Evolutionary conservation across 1,140 invertebrate genomes (phyloP).

Genomic region (Andricus grossulariae): DNA sequence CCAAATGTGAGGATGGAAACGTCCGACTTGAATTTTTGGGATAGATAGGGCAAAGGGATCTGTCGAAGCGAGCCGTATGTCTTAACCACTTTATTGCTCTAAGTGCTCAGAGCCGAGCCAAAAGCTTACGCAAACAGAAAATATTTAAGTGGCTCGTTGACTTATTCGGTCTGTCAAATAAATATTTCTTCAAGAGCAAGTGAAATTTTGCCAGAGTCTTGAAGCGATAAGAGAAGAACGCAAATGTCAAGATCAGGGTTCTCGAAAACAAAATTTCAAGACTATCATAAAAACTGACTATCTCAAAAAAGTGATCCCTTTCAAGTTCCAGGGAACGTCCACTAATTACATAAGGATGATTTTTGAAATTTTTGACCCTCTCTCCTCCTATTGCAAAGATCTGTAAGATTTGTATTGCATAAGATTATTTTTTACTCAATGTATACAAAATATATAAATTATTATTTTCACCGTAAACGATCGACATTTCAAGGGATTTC

Average conservation of each 20-base stretch:
- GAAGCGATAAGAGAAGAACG: neutral
- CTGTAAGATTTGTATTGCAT: no score
- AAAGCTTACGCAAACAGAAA: constrained; percentile 62
- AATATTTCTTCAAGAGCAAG: constrained; percentile 23
- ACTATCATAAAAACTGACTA: neutral
- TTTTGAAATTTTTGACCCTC: no score
- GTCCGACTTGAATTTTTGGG: neutral
- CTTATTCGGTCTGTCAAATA: constrained; percentile 9
- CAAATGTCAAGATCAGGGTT: neutral
- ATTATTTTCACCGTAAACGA: no score
- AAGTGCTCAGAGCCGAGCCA: constrained; percentile 58
- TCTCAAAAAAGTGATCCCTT: no score
- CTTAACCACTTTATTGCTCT: constrained; percentile 54
- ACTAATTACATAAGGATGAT: no score
- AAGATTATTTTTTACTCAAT: no score
- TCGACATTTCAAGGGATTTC: no score
- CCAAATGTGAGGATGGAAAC: neutral
- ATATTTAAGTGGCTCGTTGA: constrained; percentile 46
- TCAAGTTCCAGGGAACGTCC: no score
- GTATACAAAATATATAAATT: no score
- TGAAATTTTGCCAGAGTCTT: constrained; percentile 1
- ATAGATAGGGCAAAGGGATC: constrained; percentile 32
- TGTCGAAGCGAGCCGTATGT: constrained; percentile 54
- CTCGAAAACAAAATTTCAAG: neutral
- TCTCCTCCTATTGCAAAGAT: no score